Conservation (phyloP, 2,113 vertebrate species). For the Poeciliopsis retropinna region DNA sequence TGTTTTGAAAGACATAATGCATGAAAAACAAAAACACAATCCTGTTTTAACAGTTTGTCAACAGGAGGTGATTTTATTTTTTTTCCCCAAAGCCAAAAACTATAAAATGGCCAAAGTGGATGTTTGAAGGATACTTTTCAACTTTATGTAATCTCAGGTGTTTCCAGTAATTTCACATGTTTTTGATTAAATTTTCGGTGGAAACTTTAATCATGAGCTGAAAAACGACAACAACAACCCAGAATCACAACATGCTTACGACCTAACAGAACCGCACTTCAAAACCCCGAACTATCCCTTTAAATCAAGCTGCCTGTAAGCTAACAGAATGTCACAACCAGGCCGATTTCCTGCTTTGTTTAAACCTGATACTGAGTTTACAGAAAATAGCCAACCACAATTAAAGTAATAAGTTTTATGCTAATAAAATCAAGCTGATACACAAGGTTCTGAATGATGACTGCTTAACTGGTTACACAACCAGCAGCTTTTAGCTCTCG, state of each 20-base stretch:
- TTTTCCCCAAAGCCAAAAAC: too few relatives aligned
- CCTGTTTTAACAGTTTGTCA: too few relatives aligned
- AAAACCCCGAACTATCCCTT: neutral
- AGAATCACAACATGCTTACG: neutral
- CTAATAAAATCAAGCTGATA: slow-evolving; percentile 9
- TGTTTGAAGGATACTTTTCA: too few relatives aligned
- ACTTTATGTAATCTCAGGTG: too few relatives aligned
- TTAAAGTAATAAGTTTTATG: slow-evolving; percentile 22
- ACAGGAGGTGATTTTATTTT: too few relatives aligned
- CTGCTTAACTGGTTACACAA: neutral
- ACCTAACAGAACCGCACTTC: neutral
- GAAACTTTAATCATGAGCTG: too few relatives aligned
- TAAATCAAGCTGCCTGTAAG: neutral
- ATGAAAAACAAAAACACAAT: too few relatives aligned
- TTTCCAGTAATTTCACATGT: too few relatives aligned
- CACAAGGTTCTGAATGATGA: neutral
- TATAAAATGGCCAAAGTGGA: too few relatives aligned
- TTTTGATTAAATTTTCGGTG: too few relatives aligned
- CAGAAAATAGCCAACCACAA: slow-evolving; percentile 11
- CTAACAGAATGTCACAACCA: neutral
- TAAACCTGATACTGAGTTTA: slow-evolving; percentile 16
- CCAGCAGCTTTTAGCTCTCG: slow-evolving; percentile 32
- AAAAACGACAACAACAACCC: too few relatives aligned
- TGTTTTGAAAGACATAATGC: too few relatives aligned
- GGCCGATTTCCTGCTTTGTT: neutral